These are phyloP conservation scores for Endomychus coccineus DNA, from an alignment of 2,888 invertebrate genomes.

Conservation along the genomic window DNA sequence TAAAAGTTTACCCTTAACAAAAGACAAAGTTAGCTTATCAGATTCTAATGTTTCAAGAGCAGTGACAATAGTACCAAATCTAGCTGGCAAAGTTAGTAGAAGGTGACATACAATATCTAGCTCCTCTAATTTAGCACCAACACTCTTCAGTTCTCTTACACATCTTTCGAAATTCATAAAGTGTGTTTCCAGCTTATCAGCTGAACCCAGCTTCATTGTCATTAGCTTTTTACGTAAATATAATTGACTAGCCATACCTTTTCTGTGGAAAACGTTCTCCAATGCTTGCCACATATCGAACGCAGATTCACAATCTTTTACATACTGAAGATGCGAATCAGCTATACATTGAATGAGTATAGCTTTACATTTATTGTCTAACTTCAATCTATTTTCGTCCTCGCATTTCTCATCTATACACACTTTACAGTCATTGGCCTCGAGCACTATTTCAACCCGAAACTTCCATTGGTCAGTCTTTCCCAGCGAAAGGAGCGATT, in stretches of 20 bases:
- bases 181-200: conserved; percentile 21
- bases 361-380: conserved; percentile 22
- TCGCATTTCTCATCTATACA: conserved; percentile 17
- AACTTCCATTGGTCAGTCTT: conserved; percentile 20
- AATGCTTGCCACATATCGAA: conserved; percentile 27
- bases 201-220: conserved; percentile 19
- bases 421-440: conserved; percentile 16
- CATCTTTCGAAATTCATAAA: conserved; percentile 23
- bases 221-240: conserved; percentile 24
- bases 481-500: conserved; percentile 20
- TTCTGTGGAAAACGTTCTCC: conserved; percentile 23
- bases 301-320: conserved; percentile 25
- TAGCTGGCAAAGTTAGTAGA: conserved; percentile 21
- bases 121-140: conserved; percentile 25
- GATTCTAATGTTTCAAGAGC: conserved; percentile 21
- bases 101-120: conserved; percentile 25
- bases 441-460: conserved; percentile 18
- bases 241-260: conserved; percentile 25
- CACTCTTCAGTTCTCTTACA: conserved; percentile 22
- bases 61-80: conserved; percentile 23
- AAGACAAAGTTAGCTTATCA: conserved; percentile 18
- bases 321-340: conserved; percentile 24
- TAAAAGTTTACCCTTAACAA: conserved; percentile 19
- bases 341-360: conserved; percentile 25
- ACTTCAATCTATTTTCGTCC: conserved; percentile 9